Conservation (phyloP, 2,888 invertebrate species). For the Merodon equestris region DNA sequence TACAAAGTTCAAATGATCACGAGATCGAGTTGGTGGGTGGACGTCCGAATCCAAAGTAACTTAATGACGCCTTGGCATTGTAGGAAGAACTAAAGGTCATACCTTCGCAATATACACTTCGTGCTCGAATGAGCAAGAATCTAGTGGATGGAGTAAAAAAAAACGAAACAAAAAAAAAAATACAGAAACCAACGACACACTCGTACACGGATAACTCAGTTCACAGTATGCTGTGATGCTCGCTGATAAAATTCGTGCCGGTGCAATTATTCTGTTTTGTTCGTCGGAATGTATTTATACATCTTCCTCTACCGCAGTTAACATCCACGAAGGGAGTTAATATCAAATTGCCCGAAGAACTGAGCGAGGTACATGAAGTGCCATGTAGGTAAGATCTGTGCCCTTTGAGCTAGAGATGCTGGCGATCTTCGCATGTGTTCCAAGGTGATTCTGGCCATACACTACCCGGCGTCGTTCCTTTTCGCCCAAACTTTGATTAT, state of each 20-base stretch:
- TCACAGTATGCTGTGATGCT: conserved; percentile 41
- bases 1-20: conserved; percentile 37
- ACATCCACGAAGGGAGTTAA: conserved; percentile 27
- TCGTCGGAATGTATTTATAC: conserved; percentile 39
- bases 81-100: conserved; percentile 31
- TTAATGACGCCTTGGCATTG: conserved; percentile 27
- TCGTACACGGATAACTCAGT: conserved; percentile 27
- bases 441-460: conserved; percentile 27
- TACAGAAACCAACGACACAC: no score
- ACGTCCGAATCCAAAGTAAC: conserved; percentile 11
- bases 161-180: no score
- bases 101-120: conserved; percentile 21
- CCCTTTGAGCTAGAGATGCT: conserved; percentile 14
- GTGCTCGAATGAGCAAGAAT: conserved; percentile 8
- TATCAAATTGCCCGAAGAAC: conserved; percentile 36
- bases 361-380: conserved; percentile 5
- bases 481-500: conserved; percentile 35
- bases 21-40: conserved; percentile 6
- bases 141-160: no score
- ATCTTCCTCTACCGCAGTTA: conserved; percentile 35
- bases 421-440: conserved; percentile 11
- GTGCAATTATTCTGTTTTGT: conserved; percentile 46
- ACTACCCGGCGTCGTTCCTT: neutral
- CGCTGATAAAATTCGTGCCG: conserved; percentile 50
- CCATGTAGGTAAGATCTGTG: conserved; percentile 36